Base-by-base conservation (phyloP, 1,140 invertebrate species). In the Brachionus calyciflorus region DNA sequence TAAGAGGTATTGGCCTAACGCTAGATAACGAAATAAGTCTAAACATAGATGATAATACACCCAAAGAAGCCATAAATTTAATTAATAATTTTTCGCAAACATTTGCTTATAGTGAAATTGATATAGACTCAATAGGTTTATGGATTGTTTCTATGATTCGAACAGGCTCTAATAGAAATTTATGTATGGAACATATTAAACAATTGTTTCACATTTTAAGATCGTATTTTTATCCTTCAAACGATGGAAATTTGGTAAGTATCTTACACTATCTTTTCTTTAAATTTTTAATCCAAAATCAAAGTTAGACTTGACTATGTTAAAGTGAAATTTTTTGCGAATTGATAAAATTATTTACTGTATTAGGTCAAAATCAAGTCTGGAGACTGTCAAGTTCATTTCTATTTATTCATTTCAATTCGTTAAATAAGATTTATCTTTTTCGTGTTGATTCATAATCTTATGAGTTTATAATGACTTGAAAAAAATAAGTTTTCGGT, bases 221-320 rank as follows among this genome's bases (percentile, higher is more conserved):
- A 82, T 93, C 91, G 7, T 96, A 93, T 85, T 90, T 91, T 80
- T 91, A 96, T 86, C 92, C 92, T 70, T 93, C 93, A 0, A 96
- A 96, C 83, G 82, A 85, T 77, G 93, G 93, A 9, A 26, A 28
- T 12, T 5, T 51, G 17, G 65, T 68, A 48, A 41, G 14, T 41
- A 26, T 4, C 40, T 48, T 4, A 3, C 9, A 41, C 17, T 33
- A 17, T 40, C 7, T 63, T 63, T 30, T 33, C 1, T 63, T 33
- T n/a, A 30, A 21, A n/a, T 41, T 37, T 17, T 33, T 5, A 30
- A 30, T 30, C 19, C 1, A 30, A 57, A 4, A 17, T 46, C 2
- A 46, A 46, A 46, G 17, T 46, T 46, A 0, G 17, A 46, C 41
- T 2, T 46, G 12, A 46, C 17, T 46, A 14, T 49, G 19, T n/a